Evolutionary conservation across 2,113 vertebrate genomes (phyloP).

Genomic region (Zingel zingel): DNA sequence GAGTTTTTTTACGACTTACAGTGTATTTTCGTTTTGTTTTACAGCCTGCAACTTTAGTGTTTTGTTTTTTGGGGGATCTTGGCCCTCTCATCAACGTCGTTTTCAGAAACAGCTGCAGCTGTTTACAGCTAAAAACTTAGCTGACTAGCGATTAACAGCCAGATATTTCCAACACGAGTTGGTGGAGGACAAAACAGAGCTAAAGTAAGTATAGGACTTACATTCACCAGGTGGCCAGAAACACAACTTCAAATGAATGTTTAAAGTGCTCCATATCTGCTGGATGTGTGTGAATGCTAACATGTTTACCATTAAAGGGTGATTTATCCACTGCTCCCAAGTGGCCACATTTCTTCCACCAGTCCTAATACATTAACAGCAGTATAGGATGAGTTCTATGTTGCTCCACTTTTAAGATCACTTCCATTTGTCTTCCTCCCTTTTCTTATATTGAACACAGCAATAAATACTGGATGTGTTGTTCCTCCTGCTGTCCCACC

Average conservation of each 20-base stretch:
- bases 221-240: no score
- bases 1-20: background rate
- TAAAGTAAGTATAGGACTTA: no score
- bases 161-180: no score
- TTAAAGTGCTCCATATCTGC: no score
- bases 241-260: no score
- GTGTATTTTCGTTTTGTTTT: background rate
- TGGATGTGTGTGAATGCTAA: background rate
- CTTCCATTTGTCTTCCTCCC: slow-evolving; percentile 34
- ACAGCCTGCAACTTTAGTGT: background rate
- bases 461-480: slow-evolving; percentile 70
- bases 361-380: background rate
- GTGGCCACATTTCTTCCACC: background rate
- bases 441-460: slow-evolving; percentile 38
- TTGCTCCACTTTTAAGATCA: slow-evolving; percentile 23
- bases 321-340: background rate
- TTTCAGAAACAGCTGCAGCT: background rate
- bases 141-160: no score
- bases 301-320: background rate
- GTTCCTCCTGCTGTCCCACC: slow-evolving; percentile 49
- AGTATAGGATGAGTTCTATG: slow-evolving; percentile 3
- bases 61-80: background rate
- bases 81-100: background rate
- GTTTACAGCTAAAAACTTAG: background rate
- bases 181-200: no score